Evolutionary conservation across 2,797 vertebrate genomes (phyloP).

Genomic region (Phalanger gymnotis): DNA sequence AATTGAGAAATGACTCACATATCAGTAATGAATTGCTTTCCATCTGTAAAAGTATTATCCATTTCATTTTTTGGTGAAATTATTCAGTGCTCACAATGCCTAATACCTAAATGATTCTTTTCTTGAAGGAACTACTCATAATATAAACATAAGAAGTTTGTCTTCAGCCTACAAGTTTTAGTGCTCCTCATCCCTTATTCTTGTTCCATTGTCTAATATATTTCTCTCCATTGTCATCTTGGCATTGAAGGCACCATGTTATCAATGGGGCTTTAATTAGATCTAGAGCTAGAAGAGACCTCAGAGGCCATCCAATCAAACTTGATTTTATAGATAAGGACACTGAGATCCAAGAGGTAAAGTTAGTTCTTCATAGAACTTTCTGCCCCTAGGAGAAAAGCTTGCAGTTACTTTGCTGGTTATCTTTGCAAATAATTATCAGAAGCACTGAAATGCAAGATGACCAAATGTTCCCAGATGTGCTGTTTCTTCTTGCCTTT

Average conservation of each 20-base stretch:
- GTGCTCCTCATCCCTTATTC: background rate
- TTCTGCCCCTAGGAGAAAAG: background rate
- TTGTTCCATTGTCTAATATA: background rate
- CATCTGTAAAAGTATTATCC: background rate
- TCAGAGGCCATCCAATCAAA: background rate
- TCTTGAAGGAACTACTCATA: background rate
- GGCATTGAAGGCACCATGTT: background rate
- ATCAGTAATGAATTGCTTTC: background rate
- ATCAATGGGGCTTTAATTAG: background rate
- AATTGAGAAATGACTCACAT: background rate
- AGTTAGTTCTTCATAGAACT: background rate
- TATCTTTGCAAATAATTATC: background rate
- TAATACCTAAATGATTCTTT: background rate
- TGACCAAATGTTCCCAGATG: background rate
- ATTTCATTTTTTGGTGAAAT: background rate
- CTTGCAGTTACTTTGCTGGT: background rate
- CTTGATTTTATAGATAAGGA: background rate
- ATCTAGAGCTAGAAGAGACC: background rate
- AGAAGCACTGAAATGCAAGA: background rate
- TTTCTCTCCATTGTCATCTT: background rate
- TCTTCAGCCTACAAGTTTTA: background rate
- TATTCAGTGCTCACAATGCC: background rate
- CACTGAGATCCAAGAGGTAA: background rate
- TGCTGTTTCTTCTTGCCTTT: background rate
- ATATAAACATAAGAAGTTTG: background rate